phyloP scores from a whole-genome alignment of 1,140 invertebrate species.

The Zophobas morio region DNA sequence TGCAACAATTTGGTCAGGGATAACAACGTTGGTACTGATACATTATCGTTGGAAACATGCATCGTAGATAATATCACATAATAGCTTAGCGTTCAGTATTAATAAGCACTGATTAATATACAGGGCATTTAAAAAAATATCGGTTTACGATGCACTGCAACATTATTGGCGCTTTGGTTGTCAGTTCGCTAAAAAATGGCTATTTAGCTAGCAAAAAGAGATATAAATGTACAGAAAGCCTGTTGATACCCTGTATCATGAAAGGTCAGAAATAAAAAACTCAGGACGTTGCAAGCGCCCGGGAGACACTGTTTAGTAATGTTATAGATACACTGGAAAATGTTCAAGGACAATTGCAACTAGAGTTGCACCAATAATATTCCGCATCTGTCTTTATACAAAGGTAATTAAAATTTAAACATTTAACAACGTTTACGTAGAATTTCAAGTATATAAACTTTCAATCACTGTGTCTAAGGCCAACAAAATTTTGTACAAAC shows the following conservation, averaged over 20 bases:
- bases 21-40: conserved; percentile 39
- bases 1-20: conserved; percentile 42
- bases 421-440: conserved; percentile 30
- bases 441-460: conserved; percentile 37
- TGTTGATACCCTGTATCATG: too few species aligned
- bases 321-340: neutral
- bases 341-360: neutral
- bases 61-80: conserved; percentile 37
- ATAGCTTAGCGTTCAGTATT: conserved; percentile 29
- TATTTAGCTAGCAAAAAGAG: conserved; percentile 32
- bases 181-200: conserved; percentile 21
- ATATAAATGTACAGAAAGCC: neutral
- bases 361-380: conserved; percentile 28
- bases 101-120: conserved; percentile 29
- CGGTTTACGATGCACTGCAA: conserved; percentile 19
- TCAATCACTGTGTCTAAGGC: conserved; percentile 38
- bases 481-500: conserved; percentile 26
- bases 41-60: conserved; percentile 27
- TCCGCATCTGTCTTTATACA: neutral
- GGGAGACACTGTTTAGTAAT: neutral
- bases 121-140: conserved; percentile 37
- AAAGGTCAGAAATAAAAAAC: too few species aligned
- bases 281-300: too few species aligned
- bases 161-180: conserved; percentile 31
- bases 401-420: conserved; percentile 24